Evolutionary conservation across 2,797 vertebrate species (phyloP).

Genomic region (Chromis chromis): DNA sequence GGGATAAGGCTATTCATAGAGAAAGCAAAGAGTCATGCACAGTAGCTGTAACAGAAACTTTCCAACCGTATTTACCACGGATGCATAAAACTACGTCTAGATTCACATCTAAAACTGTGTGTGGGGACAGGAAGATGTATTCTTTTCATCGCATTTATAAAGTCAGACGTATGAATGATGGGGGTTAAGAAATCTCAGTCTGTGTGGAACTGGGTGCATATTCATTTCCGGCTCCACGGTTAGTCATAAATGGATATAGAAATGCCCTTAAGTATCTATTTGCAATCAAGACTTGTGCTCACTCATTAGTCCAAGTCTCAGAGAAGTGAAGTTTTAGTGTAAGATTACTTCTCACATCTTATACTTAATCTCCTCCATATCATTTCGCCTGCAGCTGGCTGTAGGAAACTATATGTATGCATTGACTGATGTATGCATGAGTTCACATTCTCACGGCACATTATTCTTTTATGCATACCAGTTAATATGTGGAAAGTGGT

Average conservation of each 20-base stretch:
- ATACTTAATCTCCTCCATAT: conserved; percentile 8
- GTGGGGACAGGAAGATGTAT: background rate
- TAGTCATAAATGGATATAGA: background rate
- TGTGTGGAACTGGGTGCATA: background rate
- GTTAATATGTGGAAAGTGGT: background rate
- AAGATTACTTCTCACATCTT: background rate
- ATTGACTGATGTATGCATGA: background rate
- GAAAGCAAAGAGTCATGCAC: conserved; percentile 30
- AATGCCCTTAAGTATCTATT: background rate
- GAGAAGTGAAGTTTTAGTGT: background rate
- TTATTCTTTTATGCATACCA: too few species aligned
- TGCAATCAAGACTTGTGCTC: background rate
- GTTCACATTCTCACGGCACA: too few species aligned
- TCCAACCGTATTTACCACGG: conserved; percentile 18
- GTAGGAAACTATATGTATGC: background rate
- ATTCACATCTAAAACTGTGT: background rate
- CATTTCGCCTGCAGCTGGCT: conserved; percentile 1
- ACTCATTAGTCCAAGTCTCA: background rate
- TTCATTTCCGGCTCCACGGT: background rate
- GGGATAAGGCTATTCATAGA: conserved; percentile 65
- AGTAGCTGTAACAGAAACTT: conserved; percentile 46
- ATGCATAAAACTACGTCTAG: background rate
- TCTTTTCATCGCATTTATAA: background rate
- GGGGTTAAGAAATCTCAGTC: background rate
- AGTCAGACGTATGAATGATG: background rate